Evolutionary conservation across 1,140 invertebrate species (phyloP).

Genomic region (Pemphigus obesinymphae): DNA sequence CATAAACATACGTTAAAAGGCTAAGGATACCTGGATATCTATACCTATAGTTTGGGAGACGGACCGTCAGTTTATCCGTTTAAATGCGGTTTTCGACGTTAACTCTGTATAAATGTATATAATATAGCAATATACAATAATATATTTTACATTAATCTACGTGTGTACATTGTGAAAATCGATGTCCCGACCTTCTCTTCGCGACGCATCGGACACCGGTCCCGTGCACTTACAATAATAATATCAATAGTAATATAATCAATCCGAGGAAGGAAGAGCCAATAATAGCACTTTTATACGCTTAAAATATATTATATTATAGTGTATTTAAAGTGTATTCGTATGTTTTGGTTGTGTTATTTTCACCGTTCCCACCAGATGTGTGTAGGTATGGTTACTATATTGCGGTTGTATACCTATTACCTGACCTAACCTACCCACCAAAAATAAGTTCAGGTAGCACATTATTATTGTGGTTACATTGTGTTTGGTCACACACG

Average conservation of each 20-base stretch:
- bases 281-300: background rate
- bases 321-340: conserved; percentile 38
- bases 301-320: background rate
- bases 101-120: background rate
- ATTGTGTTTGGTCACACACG: background rate
- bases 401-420: background rate
- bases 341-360: background rate
- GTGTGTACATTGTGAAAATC: background rate
- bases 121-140: background rate
- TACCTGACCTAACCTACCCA: no score
- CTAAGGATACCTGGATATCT: no score
- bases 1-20: no score
- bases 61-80: background rate
- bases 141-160: background rate
- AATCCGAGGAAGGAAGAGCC: background rate
- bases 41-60: background rate
- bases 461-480: background rate
- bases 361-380: background rate
- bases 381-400: background rate
- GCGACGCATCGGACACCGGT: background rate
- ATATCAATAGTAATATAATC: background rate
- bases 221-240: background rate
- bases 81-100: background rate
- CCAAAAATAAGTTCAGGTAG: no score
- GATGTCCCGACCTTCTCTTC: background rate